Evolutionary conservation across 1,140 invertebrate genomes (phyloP), one percentile per base, ranked within the genome.

Genomic region (Argopecten irradians): DNA sequence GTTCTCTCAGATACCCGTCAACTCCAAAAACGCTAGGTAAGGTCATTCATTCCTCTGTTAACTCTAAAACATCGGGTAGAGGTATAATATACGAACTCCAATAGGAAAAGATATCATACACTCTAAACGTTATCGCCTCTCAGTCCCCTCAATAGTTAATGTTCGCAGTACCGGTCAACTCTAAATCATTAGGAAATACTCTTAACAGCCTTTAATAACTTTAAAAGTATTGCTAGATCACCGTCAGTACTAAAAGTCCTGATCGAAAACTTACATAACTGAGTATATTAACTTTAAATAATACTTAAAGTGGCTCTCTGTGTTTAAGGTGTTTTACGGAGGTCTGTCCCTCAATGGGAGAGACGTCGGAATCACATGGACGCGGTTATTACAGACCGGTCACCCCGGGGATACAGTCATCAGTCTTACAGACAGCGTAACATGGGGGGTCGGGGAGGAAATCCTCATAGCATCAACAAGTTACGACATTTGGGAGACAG

Each of bases 381-480:
- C 95, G 19, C 86, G 86, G 22, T 90, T 95, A 0, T 87, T 88
- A 13, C n/a, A 71, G 16, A 94, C 94, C 32, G 94, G 90, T 16
- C 84, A 36, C 13, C 85, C 91, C 13, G 95, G 95, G 22, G 87
- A 85, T 1, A 93, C 89, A 32, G 85, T 88, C 41, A 90, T 95
- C 0, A 90, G 88, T 13, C 71, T 95, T 22, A 41, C 87, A 0
- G 91, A 93, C 16, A 14, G 87, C 0, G 94, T 95, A 16, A 85
- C 86, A 32, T 95, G 95, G 95, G 35, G 82, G 35, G 91, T 92
- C 22, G 93, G 93, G 1, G 92, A 94, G 28, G 91, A 94, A 39
- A 94, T 95, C 71, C 91, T 95, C 13, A 91, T 95, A n/a, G 92
- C 95, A 13, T 89, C 94, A 11, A 94, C 95, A 13, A 91, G 92